These are phyloP conservation scores for Pseudomyrmex concolor DNA, from an alignment of 1,140 invertebrate species.

Conservation along the genomic window DNA sequence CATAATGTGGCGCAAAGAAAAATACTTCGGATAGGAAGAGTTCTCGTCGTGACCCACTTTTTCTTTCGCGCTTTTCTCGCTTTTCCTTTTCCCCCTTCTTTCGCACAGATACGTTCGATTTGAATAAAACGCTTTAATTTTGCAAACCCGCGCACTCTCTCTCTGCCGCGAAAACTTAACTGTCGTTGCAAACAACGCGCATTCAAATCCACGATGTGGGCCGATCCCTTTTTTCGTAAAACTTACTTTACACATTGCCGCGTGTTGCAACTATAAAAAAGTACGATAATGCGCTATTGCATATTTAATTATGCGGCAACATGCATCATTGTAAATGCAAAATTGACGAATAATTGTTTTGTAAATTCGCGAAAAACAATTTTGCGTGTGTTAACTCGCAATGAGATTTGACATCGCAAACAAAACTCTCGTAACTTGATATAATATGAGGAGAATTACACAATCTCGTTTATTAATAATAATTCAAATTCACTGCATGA, in stretches of 20 bases:
- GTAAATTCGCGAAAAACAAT: constrained; percentile 1
- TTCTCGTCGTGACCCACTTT: constrained; percentile 40
- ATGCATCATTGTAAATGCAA: constrained; percentile 15
- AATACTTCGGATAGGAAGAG: constrained; percentile 53
- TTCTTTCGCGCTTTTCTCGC: constrained; percentile 10
- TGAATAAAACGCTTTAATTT: constrained; percentile 66
- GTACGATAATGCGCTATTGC: background rate
- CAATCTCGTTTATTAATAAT: constrained; percentile 22
- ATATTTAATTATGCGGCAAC: background rate
- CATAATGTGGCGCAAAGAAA: constrained; percentile 62
- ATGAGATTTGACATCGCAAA: background rate
- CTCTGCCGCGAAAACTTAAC: constrained; percentile 47
- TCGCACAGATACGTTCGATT: constrained; percentile 41
- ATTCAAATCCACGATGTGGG: constrained; percentile 19
- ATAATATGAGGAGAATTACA: constrained; percentile 14
- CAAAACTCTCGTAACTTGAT: constrained; percentile 15
- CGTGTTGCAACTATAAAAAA: constrained; percentile 12
- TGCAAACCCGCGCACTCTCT: constrained; percentile 49
- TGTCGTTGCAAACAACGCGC: constrained; percentile 45
- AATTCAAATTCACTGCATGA: constrained; percentile 6
- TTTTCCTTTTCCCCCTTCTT: too few species aligned
- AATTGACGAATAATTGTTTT: constrained; percentile 47
- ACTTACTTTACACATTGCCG: background rate
- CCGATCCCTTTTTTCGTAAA: constrained; percentile 9
- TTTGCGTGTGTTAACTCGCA: background rate